Conservation (phyloP, 1,140 invertebrate species). For the Ceratina japonica region DNA sequence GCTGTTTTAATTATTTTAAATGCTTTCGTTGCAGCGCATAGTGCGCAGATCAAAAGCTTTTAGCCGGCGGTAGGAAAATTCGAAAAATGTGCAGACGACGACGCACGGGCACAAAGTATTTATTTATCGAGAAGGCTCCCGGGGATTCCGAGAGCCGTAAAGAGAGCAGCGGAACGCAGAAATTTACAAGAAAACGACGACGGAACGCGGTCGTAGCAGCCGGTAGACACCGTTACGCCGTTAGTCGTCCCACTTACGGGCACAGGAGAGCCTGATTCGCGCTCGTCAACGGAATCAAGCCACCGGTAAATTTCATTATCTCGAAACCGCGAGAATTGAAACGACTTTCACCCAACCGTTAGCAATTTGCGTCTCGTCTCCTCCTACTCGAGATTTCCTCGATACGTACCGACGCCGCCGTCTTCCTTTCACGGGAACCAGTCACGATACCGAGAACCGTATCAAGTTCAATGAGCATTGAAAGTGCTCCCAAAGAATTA, state of each 20-base stretch:
- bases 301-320: constrained; percentile 37
- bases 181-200: constrained; percentile 18
- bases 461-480: too few relatives aligned
- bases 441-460: too few relatives aligned
- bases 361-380: background rate
- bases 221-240: constrained; percentile 40
- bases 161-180: constrained; percentile 5
- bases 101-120: too few relatives aligned
- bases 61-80: too few relatives aligned
- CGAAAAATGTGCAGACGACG: too few relatives aligned
- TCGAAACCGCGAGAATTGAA: constrained; percentile 34
- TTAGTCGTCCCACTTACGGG: constrained; percentile 34
- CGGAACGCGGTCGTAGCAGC: constrained; percentile 8
- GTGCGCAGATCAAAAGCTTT: too few relatives aligned
- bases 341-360: constrained; percentile 32
- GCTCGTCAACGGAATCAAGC: constrained; percentile 34
- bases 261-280: constrained; percentile 27
- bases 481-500: too few relatives aligned
- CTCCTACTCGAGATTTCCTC: background rate
- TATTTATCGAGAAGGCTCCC: too few relatives aligned
- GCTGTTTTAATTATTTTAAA: too few relatives aligned
- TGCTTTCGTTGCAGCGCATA: too few relatives aligned
- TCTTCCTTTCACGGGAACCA: too few relatives aligned
- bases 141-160: background rate
- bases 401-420: too few relatives aligned